A percentile compares a stretch with the other conserved stretches of the same genome.
These are phyloP conservation scores for Henricia sp. DNA, from an alignment of 53 echinoderm and acorn worm genomes.

Conservation along the genomic window DNA sequence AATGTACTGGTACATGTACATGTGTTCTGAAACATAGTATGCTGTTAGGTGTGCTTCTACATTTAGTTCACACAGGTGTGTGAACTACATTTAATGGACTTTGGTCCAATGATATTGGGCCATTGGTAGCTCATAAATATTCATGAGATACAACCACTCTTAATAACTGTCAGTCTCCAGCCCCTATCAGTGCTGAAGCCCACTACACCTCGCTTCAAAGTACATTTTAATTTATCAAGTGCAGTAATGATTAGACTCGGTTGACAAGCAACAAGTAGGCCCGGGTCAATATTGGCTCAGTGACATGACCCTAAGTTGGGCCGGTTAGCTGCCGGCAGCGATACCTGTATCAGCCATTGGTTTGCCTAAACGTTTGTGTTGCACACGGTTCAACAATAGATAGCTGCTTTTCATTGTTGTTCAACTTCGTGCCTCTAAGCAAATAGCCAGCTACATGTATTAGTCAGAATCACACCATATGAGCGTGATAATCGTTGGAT, in stretches of 20 bases:
- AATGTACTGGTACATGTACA: no score
- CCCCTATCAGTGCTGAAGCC: neutral
- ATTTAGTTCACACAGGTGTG: no score
- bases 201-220: constrained; percentile 32
- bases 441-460: neutral
- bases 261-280: constrained; percentile 2
- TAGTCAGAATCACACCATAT: neutral
- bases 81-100: no score
- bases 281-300: constrained; percentile 14
- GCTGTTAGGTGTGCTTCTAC: no score
- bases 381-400: constrained; percentile 11
- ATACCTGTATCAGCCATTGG: neutral
- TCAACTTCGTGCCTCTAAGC: constrained; percentile 7
- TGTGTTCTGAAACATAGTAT: no score
- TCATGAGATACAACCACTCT: no score
- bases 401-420: neutral
- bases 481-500: constrained; percentile 2
- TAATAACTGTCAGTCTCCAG: constrained; percentile 9
- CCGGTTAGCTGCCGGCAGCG: no score
- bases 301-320: neutral
- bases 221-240: constrained; percentile 41
- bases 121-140: no score
- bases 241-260: neutral
- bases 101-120: no score
- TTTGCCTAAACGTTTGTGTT: neutral